Percentiles rank a stretch among this genome's conserved stretches.
phyloP scores from a whole-genome alignment of 2,888 invertebrate genomes.

The Trachelus tabidus region DNA sequence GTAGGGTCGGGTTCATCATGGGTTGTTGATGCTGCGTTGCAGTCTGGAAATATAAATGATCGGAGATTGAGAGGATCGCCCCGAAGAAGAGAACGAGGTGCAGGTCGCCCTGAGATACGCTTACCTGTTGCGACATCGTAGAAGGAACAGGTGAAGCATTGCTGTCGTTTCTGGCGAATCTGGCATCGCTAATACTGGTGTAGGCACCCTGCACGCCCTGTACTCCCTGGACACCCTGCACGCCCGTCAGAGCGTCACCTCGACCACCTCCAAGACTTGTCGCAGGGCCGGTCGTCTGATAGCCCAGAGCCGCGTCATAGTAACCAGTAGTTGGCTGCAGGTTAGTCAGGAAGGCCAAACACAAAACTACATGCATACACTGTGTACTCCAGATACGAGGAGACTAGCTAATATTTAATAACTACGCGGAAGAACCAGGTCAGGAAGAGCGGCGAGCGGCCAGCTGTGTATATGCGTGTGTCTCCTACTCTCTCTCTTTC shows the following conservation, averaged over 20 bases:
- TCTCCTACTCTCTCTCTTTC: neutral
- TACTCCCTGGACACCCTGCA: constrained; percentile 64
- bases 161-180: constrained; percentile 80
- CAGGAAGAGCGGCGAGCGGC: neutral
- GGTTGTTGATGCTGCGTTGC: constrained; percentile 73
- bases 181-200: constrained; percentile 76
- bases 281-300: constrained; percentile 73
- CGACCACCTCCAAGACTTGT: constrained; percentile 77
- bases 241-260: constrained; percentile 74
- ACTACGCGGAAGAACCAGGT: constrained; percentile 10
- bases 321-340: constrained; percentile 71
- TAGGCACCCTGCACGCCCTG: constrained; percentile 69
- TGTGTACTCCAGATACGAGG: constrained; percentile 64
- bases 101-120: constrained; percentile 15
- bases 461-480: neutral
- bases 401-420: constrained; percentile 56
- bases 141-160: constrained; percentile 85
- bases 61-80: neutral
- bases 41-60: constrained; percentile 52
- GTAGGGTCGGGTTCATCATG: constrained; percentile 73
- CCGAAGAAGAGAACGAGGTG: neutral
- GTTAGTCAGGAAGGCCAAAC: constrained; percentile 65
- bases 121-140: constrained; percentile 77
- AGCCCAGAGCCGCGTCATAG: constrained; percentile 76
- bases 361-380: constrained; percentile 66